A percentile compares a stretch with the other conserved stretches of the same genome.
phyloP scores from a whole-genome alignment of 2,797 vertebrate species.

The Chaenodraco wilsoni region DNA sequence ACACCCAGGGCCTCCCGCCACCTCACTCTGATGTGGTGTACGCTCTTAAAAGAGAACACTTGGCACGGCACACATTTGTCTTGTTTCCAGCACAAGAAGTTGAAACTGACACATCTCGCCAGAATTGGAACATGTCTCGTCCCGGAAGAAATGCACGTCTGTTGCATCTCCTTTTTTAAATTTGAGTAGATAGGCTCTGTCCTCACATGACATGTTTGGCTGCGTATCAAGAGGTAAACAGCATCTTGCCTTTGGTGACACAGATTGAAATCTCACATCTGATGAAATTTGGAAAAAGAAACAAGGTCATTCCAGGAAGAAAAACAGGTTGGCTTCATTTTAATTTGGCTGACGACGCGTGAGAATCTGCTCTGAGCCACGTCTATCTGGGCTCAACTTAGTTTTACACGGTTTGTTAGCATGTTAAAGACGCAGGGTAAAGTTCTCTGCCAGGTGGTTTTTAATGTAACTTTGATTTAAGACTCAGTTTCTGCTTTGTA shows the following conservation, averaged over 20 bases:
- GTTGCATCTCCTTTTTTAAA: not conserved
- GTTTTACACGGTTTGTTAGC: conserved; percentile 15
- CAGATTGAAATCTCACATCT: conserved; percentile 40
- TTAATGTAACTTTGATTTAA: conserved; percentile 24
- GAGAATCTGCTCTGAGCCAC: conserved; percentile 27
- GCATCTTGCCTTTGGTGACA: conserved; percentile 23
- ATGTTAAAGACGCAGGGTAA: conserved; percentile 28
- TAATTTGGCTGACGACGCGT: conserved; percentile 24
- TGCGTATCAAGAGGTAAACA: conserved; percentile 7
- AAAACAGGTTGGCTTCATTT: conserved; percentile 36
- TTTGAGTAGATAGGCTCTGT: not conserved
- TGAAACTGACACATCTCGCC: conserved; percentile 13
- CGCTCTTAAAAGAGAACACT: conserved; percentile 11
- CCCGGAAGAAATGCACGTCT: conserved; percentile 6
- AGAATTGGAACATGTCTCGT: not conserved
- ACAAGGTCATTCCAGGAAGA: conserved; percentile 26
- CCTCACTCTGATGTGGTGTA: conserved; percentile 24
- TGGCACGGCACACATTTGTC: conserved; percentile 20
- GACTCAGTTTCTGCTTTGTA: conserved; percentile 52
- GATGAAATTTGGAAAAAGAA: conserved; percentile 24
- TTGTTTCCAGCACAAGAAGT: conserved; percentile 22
- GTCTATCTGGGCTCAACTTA: conserved; percentile 36
- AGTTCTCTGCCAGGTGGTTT: conserved; percentile 34
- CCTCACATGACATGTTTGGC: conserved; percentile 14
- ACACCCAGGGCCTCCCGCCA: conserved; percentile 28